These are phyloP conservation scores for Liopterus haemorrhoidalis DNA, from an alignment of 2,888 invertebrate species.

Conservation along the genomic window DNA sequence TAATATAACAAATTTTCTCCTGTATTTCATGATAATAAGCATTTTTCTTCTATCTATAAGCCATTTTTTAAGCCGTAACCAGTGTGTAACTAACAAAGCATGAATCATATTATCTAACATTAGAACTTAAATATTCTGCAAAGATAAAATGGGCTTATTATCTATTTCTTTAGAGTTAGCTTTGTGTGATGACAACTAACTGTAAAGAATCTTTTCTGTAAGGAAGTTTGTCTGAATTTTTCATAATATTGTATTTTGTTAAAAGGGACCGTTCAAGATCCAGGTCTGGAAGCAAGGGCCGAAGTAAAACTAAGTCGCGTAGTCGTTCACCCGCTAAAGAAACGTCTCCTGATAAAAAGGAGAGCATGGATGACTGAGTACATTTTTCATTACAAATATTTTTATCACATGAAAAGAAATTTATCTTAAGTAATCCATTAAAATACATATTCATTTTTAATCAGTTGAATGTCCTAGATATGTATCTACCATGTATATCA, in stretches of 20 bases:
- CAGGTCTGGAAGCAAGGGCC: slow-evolving; percentile 55
- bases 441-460: slow-evolving; percentile 2
- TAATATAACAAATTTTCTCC: too few relatives aligned
- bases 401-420: slow-evolving; percentile 12
- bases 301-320: slow-evolving; percentile 47
- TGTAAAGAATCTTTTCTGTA: not conserved
- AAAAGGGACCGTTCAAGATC: slow-evolving; percentile 63
- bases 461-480: too few relatives aligned
- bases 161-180: not conserved
- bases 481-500: not conserved
- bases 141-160: not conserved
- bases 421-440: not conserved
- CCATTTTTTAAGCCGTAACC: too few relatives aligned
- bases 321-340: slow-evolving; percentile 39
- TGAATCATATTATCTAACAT: too few relatives aligned
- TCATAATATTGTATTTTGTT: slow-evolving; percentile 25
- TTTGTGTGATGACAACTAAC: not conserved
- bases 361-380: slow-evolving; percentile 20
- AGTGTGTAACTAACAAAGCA: too few relatives aligned
- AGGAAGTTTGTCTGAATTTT: not conserved
- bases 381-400: not conserved
- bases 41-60: too few relatives aligned
- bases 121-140: too few relatives aligned
- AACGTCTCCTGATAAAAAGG: slow-evolving; percentile 35
- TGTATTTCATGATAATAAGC: too few relatives aligned